These are phyloP conservation scores for Drosophila multiciliata DNA, from an alignment of 2,888 invertebrate genomes.

Conservation along the genomic window DNA sequence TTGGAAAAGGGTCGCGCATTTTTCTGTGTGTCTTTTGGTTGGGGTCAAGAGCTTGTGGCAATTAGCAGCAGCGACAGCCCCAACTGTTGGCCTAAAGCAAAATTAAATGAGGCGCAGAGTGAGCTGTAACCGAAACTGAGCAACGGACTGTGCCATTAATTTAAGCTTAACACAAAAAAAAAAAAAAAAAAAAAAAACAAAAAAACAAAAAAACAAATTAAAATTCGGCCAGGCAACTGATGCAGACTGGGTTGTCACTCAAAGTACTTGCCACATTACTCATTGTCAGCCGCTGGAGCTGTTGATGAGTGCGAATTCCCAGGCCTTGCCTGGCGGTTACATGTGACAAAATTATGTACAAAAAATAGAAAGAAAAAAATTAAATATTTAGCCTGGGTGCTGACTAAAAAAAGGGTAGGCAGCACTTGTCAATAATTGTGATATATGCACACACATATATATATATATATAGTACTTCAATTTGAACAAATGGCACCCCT, in stretches of 20 bases:
- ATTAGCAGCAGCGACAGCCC: conserved; percentile 53
- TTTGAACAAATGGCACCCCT: conserved; percentile 37
- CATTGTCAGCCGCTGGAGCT: conserved; percentile 39
- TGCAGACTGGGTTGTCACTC: conserved; percentile 6
- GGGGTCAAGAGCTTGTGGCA: conserved; percentile 52
- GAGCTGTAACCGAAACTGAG: conserved; percentile 38
- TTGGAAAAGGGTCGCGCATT: conserved; percentile 34
- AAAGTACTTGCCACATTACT: conserved; percentile 25
- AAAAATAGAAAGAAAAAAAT: conserved; percentile 23
- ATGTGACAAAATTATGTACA: conserved; percentile 52
- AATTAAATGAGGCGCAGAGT: conserved; percentile 59
- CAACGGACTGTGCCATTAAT: conserved; percentile 49
- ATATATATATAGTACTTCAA: conserved; percentile 7
- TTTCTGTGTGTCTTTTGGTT: conserved; percentile 45
- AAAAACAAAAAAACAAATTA: conserved; percentile 24
- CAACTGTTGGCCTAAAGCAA: conserved; percentile 63
- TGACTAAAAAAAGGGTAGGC: conserved; percentile 21
- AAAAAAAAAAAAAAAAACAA: too few relatives aligned
- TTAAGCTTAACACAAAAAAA: conserved; percentile 31
- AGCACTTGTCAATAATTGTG: conserved; percentile 4
- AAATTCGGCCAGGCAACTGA: conserved; percentile 23
- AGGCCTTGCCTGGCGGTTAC: not conserved
- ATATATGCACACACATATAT: not conserved
- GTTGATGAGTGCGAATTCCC: conserved; percentile 6
- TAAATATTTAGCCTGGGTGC: conserved; percentile 26